Conservation (phyloP, 2,888 invertebrate genomes). For the Didymodactylos carnosus region DNA sequence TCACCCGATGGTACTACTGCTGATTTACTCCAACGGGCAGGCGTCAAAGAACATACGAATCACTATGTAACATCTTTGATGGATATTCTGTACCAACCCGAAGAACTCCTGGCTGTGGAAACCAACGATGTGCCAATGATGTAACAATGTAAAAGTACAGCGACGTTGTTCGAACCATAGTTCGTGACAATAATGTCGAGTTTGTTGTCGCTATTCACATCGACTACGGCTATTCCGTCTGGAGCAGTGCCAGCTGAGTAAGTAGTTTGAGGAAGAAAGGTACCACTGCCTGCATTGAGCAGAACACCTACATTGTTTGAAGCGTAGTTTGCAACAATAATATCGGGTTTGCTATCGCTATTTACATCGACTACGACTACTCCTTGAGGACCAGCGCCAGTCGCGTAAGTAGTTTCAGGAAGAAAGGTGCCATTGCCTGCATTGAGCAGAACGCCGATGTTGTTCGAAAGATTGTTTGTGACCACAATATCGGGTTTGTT, state of each 20-base stretch:
- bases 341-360: neutral
- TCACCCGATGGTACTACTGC: too few species aligned
- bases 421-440: neutral
- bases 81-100: too few species aligned
- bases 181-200: neutral
- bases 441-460: neutral
- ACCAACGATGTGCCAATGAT: too few species aligned
- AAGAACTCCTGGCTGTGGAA: too few species aligned
- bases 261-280: neutral
- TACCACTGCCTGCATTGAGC: neutral
- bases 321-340: neutral
- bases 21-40: too few species aligned
- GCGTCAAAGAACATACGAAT: too few species aligned
- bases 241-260: neutral
- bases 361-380: neutral
- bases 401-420: neutral
- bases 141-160: too few species aligned
- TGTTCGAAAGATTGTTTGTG: neutral
- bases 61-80: too few species aligned
- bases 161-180: neutral
- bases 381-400: neutral
- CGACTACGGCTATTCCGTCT: neutral
- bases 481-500: neutral
- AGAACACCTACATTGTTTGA: neutral
- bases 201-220: neutral